Evolutionary conservation across 1,140 invertebrate genomes (phyloP).

Genomic region (Hydropsyche tenuis): DNA sequence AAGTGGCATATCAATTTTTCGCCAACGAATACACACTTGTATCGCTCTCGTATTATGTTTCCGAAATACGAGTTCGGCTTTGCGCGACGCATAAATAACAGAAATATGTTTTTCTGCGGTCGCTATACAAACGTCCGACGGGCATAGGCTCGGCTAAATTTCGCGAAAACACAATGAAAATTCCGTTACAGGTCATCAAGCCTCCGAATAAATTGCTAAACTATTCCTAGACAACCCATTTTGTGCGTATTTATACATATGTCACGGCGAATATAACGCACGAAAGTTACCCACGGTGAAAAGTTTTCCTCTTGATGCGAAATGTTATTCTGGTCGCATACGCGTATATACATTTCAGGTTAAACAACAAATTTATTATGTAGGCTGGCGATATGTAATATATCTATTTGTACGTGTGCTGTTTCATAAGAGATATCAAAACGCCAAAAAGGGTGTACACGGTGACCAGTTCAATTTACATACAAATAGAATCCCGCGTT

Average conservation of each 20-base stretch:
- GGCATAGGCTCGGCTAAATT: conserved; percentile 9
- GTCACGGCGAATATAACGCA: not conserved
- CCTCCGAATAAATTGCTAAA: conserved; percentile 32
- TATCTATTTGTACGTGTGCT: conserved; percentile 7
- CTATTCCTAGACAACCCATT: conserved; percentile 30
- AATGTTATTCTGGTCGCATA: too few species aligned
- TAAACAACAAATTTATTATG: conserved; percentile 9
- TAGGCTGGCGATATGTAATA: not conserved
- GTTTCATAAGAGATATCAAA: conserved; percentile 18
- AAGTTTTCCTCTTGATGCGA: conserved; percentile 5
- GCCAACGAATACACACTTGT: too few species aligned
- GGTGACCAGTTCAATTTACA: conserved; percentile 47
- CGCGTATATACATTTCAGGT: not conserved
- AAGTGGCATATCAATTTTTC: too few species aligned
- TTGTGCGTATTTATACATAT: not conserved
- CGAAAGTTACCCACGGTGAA: not conserved
- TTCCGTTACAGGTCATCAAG: conserved; percentile 33
- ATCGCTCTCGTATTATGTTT: too few species aligned
- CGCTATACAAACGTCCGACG: too few species aligned
- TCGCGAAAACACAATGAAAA: conserved; percentile 34
- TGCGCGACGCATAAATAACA: too few species aligned
- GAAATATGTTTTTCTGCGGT: too few species aligned
- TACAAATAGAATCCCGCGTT: conserved; percentile 49
- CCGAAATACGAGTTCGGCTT: too few species aligned
- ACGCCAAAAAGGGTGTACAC: conserved; percentile 16